A percentile compares a stretch with the other conserved stretches of the same genome.
Conservation (phyloP, 2,888 invertebrate species). For the Loripinus fragilis region DNA sequence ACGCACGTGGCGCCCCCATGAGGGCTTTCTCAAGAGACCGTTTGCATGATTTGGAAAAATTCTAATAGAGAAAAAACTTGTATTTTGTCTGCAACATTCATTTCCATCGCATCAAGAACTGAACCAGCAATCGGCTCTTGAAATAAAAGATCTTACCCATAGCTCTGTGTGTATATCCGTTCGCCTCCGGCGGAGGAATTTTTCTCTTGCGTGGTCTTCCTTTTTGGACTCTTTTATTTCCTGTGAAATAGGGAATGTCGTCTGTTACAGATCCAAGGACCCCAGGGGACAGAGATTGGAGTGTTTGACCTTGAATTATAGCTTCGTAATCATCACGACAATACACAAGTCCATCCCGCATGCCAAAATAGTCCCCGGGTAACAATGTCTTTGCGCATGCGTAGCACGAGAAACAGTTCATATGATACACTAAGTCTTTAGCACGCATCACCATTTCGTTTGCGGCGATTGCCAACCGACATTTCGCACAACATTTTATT, state of each 20-base stretch:
- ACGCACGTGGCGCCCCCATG: too few relatives aligned
- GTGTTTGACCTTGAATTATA: constrained; percentile 81
- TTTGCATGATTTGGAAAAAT: too few relatives aligned
- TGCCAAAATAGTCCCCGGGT: constrained; percentile 95
- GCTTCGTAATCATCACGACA: constrained; percentile 92
- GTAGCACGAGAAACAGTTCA: constrained; percentile 94
- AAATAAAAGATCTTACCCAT: constrained; percentile 41
- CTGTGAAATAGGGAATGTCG: constrained; percentile 85
- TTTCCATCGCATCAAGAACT: too few relatives aligned
- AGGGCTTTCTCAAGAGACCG: too few relatives aligned
- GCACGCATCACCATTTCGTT: constrained; percentile 96
- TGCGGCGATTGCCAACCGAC: constrained; percentile 92
- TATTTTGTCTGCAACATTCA: too few relatives aligned
- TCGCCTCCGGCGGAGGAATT: constrained; percentile 72
- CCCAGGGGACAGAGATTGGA: constrained; percentile 37
- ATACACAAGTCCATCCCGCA: constrained; percentile 92
- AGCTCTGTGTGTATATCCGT: constrained; percentile 40
- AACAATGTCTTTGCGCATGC: constrained; percentile 92
- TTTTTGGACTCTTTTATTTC: constrained; percentile 91
- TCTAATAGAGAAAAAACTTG: too few relatives aligned
- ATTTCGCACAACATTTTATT: constrained; percentile 93
- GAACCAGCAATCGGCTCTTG: neutral
- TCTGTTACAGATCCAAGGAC: constrained; percentile 45
- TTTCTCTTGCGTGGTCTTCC: constrained; percentile 92
- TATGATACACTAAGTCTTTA: constrained; percentile 93